Evolutionary conservation across 2,113 vertebrate species (phyloP).

Genomic region (Ciconia stormi): DNA sequence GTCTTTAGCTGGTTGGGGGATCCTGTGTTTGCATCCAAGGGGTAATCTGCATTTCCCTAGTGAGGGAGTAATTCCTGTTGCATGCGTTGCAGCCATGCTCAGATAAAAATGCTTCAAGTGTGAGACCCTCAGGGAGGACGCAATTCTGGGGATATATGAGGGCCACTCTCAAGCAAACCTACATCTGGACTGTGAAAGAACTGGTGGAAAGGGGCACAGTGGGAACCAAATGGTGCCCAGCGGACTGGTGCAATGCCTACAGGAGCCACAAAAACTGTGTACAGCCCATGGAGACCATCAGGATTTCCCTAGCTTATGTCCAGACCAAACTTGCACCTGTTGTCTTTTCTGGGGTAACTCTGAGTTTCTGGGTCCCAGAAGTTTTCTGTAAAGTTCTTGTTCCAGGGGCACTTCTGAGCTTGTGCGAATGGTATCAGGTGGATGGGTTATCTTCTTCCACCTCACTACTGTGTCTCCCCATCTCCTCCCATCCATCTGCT

Average conservation of each 20-base stretch:
- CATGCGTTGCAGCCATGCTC: accelerated
- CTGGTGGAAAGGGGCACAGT: background rate
- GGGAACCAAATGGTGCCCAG: background rate
- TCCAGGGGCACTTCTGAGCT: background rate
- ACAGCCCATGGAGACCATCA: background rate
- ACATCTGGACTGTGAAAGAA: background rate
- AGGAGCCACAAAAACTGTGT: background rate
- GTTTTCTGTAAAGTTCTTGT: background rate
- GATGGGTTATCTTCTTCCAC: background rate
- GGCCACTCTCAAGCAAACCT: background rate
- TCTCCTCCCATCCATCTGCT: background rate
- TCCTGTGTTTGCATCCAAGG: background rate
- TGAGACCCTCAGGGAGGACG: background rate
- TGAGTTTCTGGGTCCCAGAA: background rate
- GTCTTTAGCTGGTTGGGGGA: background rate
- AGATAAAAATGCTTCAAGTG: background rate
- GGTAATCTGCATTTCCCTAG: background rate
- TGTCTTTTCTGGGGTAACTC: background rate
- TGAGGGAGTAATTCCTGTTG: background rate
- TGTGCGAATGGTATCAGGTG: background rate
- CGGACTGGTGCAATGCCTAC: background rate
- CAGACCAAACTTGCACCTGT: background rate
- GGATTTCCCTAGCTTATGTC: background rate
- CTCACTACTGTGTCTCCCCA: background rate
- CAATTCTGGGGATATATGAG: background rate